Base-by-base conservation (phyloP, 2,113 vertebrate genomes). In the Pelodiscus sinensis region DNA sequence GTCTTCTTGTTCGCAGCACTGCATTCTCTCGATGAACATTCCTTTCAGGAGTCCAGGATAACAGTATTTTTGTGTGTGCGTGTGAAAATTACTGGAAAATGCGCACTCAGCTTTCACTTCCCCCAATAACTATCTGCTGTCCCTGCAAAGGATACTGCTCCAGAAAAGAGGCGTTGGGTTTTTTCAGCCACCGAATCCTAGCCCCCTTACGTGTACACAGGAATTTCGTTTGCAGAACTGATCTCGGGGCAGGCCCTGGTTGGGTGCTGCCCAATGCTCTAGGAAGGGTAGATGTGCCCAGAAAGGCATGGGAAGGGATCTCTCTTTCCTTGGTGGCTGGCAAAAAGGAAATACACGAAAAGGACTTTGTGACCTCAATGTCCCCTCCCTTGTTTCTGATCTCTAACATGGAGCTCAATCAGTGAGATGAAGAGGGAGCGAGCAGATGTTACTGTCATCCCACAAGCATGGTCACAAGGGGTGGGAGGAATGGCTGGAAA, bases 121-220 rank as follows among this genome's bases (percentile, higher is more conserved):
- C 13, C 38, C 22, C 6, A 75, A 12, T 2, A 91, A 5, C 68
- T 29, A 19, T 81, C 55, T 4, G 35, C 60, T 44, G 55, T 14
- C 31, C 27, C 2, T 24, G 50, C 3, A 18, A 52, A 77, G 52
- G 38, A 4, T 13, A 57, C 86, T 71, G 86, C 0, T 24, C 18
- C 35, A 29, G 51, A 54, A 18, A 65, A 50, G 44, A 27, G 2
- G 22, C 13, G 35, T 8, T 8, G 15, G 52, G 4, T 24, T 35
- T 44, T 19, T 19, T 18, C 25, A 10, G 35, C 35, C 56, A 60
- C 24, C 27, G 13, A 29, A 24, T 51, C 75, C 75, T 29, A 9
- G 19, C 8, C 35, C 56, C 22, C 35, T 58, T 16, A 24, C 6
- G 2, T 9, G 19, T 75, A 16, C 22, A 75, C 35, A 50, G 19